Percentiles rank a stretch among this genome's conserved stretches.
Evolutionary conservation across 2,113 vertebrate species (phyloP).

Genomic region (Paradisaea rubra): DNA sequence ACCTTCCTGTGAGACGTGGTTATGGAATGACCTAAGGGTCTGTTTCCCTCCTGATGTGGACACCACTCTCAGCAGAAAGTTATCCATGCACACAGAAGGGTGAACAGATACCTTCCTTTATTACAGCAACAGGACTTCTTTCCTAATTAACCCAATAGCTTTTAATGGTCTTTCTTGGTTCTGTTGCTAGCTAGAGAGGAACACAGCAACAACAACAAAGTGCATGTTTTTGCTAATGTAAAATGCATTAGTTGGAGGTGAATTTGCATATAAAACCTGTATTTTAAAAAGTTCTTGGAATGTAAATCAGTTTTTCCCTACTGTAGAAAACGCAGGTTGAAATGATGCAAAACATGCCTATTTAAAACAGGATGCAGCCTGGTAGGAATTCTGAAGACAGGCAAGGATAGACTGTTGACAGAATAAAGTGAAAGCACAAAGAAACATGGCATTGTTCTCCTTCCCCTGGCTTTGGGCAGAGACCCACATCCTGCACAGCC

Average conservation of each 20-base stretch:
- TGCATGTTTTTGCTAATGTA: neutral
- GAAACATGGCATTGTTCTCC: neutral
- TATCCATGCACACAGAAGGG: neutral
- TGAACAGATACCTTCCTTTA: neutral
- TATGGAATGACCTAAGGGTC: neutral
- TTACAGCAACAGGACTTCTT: neutral
- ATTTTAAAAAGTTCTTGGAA: neutral
- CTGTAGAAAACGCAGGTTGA: neutral
- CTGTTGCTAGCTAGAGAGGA: neutral
- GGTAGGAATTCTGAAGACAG: neutral
- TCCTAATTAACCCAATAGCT: neutral
- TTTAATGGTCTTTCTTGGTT: neutral
- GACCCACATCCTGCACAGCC: neutral
- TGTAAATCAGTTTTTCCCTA: neutral
- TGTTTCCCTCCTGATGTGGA: neutral
- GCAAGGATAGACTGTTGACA: neutral
- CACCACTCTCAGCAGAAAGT: neutral
- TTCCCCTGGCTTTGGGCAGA: neutral
- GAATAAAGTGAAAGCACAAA: slow-evolving; percentile 17
- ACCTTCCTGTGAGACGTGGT: neutral
- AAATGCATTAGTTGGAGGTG: neutral
- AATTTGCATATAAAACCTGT: neutral
- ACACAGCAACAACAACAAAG: neutral
- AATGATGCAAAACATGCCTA: neutral
- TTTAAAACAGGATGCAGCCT: neutral